Percentiles rank a stretch among this genome's conserved stretches.
phyloP scores from a whole-genome alignment of 2,113 vertebrate genomes.

The Mellivora capensis region DNA sequence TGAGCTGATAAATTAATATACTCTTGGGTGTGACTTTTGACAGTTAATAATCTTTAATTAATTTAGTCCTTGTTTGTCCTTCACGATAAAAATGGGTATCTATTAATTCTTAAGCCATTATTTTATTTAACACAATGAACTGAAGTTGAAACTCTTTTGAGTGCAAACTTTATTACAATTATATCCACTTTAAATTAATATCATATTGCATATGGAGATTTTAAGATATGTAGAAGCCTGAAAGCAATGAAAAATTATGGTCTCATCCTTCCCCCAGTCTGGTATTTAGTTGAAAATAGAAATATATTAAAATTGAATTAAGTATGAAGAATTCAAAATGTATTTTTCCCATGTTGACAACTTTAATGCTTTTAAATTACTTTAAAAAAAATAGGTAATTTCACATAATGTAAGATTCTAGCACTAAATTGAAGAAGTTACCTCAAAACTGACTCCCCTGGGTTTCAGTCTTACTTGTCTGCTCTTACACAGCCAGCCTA shows the following conservation, averaged over 20 bases:
- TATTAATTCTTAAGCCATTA: constrained; percentile 15
- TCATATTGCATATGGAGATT: background rate
- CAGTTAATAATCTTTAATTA: constrained; percentile 50
- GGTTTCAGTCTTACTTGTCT: background rate
- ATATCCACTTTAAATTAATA: constrained; percentile 11
- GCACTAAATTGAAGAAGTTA: background rate
- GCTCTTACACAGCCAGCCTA: background rate
- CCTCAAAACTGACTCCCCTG: background rate
- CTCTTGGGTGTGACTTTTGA: background rate
- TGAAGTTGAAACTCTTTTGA: background rate
- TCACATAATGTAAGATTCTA: background rate
- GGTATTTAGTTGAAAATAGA: background rate
- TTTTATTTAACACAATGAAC: background rate
- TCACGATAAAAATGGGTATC: constrained; percentile 22
- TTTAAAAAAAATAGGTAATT: background rate
- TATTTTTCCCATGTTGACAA: background rate
- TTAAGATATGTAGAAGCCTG: background rate
- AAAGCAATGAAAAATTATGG: background rate
- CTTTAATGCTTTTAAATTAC: background rate
- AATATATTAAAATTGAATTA: background rate
- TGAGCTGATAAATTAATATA: background rate
- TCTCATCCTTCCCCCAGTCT: background rate
- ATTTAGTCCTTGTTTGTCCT: constrained; percentile 11
- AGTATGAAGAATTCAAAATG: background rate
- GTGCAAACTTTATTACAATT: background rate